Evolutionary conservation across 2,113 vertebrate genomes (phyloP).

Genomic region (Henicopernis longicauda): DNA sequence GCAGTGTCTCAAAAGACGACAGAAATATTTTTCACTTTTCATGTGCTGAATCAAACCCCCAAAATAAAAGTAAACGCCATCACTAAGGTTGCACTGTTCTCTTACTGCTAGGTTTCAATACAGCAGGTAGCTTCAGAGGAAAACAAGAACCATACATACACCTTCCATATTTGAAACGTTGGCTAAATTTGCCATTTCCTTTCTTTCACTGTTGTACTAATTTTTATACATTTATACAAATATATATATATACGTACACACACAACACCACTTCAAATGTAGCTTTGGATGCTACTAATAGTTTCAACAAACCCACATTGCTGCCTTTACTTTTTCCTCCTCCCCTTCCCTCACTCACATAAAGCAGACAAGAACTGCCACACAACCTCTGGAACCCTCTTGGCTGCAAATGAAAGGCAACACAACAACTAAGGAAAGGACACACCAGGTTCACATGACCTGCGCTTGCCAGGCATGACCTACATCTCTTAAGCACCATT

Average conservation of each 20-base stretch:
- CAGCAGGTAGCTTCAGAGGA: neutral
- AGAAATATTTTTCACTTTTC: neutral
- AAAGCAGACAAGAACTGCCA: neutral
- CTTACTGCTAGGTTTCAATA: neutral
- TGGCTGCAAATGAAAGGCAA: neutral
- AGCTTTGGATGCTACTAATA: neutral
- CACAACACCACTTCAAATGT: neutral
- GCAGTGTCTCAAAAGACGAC: neutral
- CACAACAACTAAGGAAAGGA: neutral
- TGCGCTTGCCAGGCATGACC: neutral
- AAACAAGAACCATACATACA: neutral
- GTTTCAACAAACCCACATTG: neutral
- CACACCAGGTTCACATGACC: neutral
- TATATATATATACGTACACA: neutral
- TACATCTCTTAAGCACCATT: neutral
- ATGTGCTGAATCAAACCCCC: neutral
- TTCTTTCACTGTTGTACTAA: neutral
- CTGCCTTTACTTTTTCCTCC: neutral
- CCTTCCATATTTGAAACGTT: neutral
- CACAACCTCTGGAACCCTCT: neutral
- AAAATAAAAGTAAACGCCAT: neutral
- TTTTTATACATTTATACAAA: neutral
- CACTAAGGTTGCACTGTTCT: neutral
- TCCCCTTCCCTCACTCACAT: neutral
- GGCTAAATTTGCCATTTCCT: neutral